Percentiles rank a stretch among this genome's conserved stretches.
phyloP scores from a whole-genome alignment of 2,797 vertebrate genomes.

The Huso huso region DNA sequence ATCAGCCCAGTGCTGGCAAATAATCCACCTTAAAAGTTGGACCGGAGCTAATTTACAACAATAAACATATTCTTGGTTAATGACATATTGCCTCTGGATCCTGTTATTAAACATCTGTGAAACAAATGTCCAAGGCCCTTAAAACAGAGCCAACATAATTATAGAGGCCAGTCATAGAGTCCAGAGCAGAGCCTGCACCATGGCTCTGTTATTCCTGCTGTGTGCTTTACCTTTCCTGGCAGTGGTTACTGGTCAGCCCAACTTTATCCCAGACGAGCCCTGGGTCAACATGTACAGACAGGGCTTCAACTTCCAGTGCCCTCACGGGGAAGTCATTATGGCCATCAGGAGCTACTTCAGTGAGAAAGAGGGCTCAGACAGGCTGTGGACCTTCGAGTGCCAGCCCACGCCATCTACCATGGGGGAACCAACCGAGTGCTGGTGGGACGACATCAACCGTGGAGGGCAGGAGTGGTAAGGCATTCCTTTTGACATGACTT shows the following conservation, averaged over 20 bases:
- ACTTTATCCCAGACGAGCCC: constrained; percentile 64
- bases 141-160: constrained; percentile 54
- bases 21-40: constrained; percentile 73
- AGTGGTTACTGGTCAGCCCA: constrained; percentile 54
- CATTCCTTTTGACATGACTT: background rate
- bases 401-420: constrained; percentile 73
- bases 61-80: constrained; percentile 48
- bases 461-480: constrained; percentile 91
- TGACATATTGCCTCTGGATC: constrained; percentile 72
- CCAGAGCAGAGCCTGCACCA: constrained; percentile 52
- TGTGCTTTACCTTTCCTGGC: constrained; percentile 54
- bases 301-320: constrained; percentile 94
- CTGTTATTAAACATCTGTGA: constrained; percentile 81
- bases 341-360: constrained; percentile 81
- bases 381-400: constrained; percentile 88
- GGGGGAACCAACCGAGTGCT: constrained; percentile 86
- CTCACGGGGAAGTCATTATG: constrained; percentile 81
- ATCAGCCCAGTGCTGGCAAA: background rate
- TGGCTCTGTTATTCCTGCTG: constrained; percentile 58
- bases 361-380: constrained; percentile 78
- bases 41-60: constrained; percentile 36
- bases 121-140: constrained; percentile 66
- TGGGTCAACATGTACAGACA: constrained; percentile 86
- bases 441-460: constrained; percentile 96
- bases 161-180: constrained; percentile 40